Percentiles rank a stretch among this genome's conserved stretches.
These are phyloP conservation scores for Lipotes vexillifer DNA, from an alignment of 2,113 vertebrate species.

Conservation along the genomic window DNA sequence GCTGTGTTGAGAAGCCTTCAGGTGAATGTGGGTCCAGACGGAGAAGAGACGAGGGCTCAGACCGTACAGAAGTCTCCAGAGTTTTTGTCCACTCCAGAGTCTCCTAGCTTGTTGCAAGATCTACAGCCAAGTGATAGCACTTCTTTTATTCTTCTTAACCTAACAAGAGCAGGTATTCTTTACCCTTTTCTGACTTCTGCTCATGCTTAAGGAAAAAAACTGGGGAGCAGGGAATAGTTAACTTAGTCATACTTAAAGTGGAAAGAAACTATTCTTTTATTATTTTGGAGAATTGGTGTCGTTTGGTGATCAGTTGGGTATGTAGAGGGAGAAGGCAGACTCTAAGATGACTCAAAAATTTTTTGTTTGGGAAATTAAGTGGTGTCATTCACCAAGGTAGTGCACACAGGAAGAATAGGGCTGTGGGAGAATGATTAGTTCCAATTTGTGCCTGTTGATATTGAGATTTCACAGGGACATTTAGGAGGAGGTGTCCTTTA, in stretches of 20 bases:
- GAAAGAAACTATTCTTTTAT: neutral
- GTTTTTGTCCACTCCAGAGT: slow-evolving; percentile 80
- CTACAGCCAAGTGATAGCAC: slow-evolving; percentile 94
- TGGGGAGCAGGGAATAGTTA: slow-evolving; percentile 12
- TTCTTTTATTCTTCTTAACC: slow-evolving; percentile 95
- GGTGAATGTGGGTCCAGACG: slow-evolving; percentile 86
- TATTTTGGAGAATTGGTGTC: neutral
- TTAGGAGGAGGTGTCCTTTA: neutral
- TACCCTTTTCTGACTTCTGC: slow-evolving; percentile 36
- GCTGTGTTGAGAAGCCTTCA: slow-evolving; percentile 86
- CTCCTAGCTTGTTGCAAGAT: slow-evolving; percentile 91
- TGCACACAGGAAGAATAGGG: neutral
- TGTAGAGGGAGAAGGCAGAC: neutral
- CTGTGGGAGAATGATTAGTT: neutral
- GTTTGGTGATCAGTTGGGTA: neutral
- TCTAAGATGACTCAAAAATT: neutral
- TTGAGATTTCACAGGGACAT: neutral
- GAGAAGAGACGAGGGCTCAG: slow-evolving; percentile 84
- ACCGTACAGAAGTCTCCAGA: slow-evolving; percentile 83
- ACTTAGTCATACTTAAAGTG: slow-evolving; percentile 24
- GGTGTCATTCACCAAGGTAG: neutral
- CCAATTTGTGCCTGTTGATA: neutral
- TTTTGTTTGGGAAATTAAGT: slow-evolving; percentile 1
- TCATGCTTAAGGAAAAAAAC: slow-evolving; percentile 53
- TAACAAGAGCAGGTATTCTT: slow-evolving; percentile 92